Percentiles rank a stretch among this genome's conserved stretches.
These are phyloP conservation scores for Platysteira castanea DNA, from an alignment of 2,113 vertebrate genomes.

Conservation along the genomic window DNA sequence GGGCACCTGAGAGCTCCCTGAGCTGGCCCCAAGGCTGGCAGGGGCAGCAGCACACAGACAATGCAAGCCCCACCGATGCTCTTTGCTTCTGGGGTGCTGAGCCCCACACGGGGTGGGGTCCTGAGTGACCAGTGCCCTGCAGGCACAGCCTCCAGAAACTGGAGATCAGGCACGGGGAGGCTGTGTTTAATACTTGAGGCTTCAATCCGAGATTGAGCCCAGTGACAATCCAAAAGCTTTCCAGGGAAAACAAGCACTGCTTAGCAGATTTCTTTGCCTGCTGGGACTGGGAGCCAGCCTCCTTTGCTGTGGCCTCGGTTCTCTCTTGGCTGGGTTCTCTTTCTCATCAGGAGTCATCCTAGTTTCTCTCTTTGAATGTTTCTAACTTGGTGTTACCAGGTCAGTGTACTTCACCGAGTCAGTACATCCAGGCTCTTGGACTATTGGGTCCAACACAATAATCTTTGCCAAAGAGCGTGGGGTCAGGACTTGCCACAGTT, in stretches of 20 bases:
- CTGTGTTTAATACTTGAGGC: not conserved
- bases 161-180: not conserved
- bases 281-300: not conserved
- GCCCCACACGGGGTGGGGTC: not conserved
- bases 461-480: constrained; percentile 52
- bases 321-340: constrained; percentile 19
- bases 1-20: not conserved
- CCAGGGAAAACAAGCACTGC: not conserved
- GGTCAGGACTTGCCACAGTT: constrained; percentile 18
- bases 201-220: not conserved
- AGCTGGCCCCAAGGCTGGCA: not conserved
- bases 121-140: not conserved
- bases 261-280: not conserved
- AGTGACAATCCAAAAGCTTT: constrained; percentile 27
- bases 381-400: not conserved
- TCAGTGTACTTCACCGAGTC: constrained; percentile 11
- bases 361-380: constrained; percentile 40
- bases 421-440: not conserved
- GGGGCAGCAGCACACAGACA: not conserved
- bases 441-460: not conserved
- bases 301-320: not conserved
- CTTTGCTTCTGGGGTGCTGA: not conserved
- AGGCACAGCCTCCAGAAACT: not conserved
- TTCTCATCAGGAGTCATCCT: not conserved
- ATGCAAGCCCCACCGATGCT: not conserved